Percentiles rank a stretch among this genome's conserved stretches.
These are phyloP conservation scores for Prunella fulvescens DNA, from an alignment of 2,113 vertebrate species.

Conservation along the genomic window DNA sequence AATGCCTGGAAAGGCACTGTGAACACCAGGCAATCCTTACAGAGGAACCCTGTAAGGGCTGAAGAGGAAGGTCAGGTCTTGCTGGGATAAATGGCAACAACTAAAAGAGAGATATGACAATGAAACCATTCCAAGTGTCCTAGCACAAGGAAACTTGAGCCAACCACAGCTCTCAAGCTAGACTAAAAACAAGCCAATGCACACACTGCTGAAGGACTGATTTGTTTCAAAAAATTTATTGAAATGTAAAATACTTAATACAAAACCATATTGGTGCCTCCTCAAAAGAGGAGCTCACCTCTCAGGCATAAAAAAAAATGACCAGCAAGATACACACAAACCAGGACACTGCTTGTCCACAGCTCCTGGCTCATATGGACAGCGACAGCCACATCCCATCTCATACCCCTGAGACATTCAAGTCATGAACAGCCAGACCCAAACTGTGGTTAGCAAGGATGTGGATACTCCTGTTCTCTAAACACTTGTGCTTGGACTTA, in stretches of 20 bases:
- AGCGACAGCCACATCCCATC: neutral
- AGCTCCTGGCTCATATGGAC: neutral
- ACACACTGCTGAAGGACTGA: neutral
- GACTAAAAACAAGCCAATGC: neutral
- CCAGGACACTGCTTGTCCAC: neutral
- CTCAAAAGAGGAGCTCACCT: neutral
- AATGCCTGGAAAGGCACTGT: neutral
- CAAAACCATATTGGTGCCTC: neutral
- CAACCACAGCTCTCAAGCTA: neutral
- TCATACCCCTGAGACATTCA: neutral
- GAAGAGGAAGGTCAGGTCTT: neutral
- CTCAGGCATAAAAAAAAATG: neutral
- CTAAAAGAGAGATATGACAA: neutral
- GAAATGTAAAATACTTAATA: neutral
- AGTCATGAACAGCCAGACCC: neutral
- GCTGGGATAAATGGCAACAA: neutral
- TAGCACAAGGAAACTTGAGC: neutral
- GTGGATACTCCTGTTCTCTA: neutral
- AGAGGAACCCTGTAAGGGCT: neutral
- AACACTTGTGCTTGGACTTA: neutral
- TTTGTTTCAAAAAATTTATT: slow-evolving; percentile 38
- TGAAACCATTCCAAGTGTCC: neutral
- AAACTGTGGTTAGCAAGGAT: neutral
- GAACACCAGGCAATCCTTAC: neutral
- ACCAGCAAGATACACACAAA: neutral